Conservation (phyloP, 2,797 vertebrate genomes). For the Pseudomugil tenellus region DNA sequence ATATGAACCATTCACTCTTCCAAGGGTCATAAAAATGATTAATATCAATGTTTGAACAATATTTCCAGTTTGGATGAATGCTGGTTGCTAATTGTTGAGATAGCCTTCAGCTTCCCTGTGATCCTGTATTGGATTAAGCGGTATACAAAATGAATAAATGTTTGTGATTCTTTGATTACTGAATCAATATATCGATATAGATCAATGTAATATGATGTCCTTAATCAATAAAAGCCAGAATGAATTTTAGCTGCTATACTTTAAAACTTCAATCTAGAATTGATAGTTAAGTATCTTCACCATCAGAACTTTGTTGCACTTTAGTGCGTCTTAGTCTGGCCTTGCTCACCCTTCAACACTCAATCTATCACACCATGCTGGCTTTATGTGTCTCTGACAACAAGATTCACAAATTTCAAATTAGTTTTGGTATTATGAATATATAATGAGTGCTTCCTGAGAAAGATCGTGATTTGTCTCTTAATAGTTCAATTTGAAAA, state of each 20-base stretch:
- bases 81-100: too few species aligned
- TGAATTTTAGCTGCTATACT: neutral
- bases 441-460: constrained; percentile 14
- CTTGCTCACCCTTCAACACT: neutral
- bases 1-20: neutral
- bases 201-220: neutral
- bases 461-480: constrained; percentile 24
- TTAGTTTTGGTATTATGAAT: constrained; percentile 37
- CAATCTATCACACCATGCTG: constrained; percentile 3
- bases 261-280: neutral
- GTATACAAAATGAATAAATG: too few species aligned
- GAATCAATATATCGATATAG: neutral
- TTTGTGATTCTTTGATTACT: neutral
- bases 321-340: neutral
- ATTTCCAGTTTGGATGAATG: neutral
- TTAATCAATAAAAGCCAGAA: neutral
- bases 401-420: constrained; percentile 20
- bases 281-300: constrained; percentile 9
- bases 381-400: neutral
- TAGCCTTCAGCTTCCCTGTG: too few species aligned
- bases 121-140: too few species aligned
- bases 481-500: constrained; percentile 36
- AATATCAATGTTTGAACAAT: neutral
- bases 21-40: neutral
- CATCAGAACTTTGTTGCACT: constrained; percentile 7